Evolutionary conservation across 1,140 invertebrate species (phyloP).

Genomic region (Orussus abietinus): DNA sequence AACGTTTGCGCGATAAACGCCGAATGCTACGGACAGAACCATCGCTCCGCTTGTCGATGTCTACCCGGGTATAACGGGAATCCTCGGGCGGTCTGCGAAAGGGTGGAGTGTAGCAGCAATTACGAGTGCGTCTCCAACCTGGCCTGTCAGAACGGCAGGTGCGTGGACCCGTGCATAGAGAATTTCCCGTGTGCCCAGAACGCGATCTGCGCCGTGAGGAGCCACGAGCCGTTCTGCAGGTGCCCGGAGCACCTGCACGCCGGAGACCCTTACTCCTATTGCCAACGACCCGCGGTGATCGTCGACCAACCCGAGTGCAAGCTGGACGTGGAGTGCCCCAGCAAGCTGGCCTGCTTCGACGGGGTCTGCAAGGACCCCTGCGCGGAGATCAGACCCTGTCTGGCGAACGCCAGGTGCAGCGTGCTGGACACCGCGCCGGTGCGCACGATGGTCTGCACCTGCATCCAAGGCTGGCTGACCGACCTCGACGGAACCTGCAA

Average conservation of each 20-base stretch:
- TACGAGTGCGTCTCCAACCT: conserved; percentile 69
- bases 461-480: conserved; percentile 77
- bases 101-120: conserved; percentile 75
- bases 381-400: conserved; percentile 67
- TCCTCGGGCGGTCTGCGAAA: conserved; percentile 72
- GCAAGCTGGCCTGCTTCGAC: conserved; percentile 74
- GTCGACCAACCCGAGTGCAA: conserved; percentile 67
- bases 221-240: conserved; percentile 70
- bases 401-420: conserved; percentile 66
- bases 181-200: conserved; percentile 72
- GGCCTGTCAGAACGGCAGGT: conserved; percentile 67
- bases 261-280: conserved; percentile 77
- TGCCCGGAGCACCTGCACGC: conserved; percentile 70
- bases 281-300: conserved; percentile 55
- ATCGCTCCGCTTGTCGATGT: conserved; percentile 73
- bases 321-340: conserved; percentile 75
- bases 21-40: conserved; percentile 73
- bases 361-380: conserved; percentile 78
- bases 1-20: conserved; percentile 79
- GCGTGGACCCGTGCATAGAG: conserved; percentile 69
- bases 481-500: conserved; percentile 72
- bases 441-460: conserved; percentile 79
- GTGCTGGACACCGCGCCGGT: conserved; percentile 79
- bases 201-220: conserved; percentile 72
- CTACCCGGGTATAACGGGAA: conserved; percentile 69